Evolutionary conservation across 2,113 vertebrate species (phyloP).

Genomic region (Takifugu bimaculatus): DNA sequence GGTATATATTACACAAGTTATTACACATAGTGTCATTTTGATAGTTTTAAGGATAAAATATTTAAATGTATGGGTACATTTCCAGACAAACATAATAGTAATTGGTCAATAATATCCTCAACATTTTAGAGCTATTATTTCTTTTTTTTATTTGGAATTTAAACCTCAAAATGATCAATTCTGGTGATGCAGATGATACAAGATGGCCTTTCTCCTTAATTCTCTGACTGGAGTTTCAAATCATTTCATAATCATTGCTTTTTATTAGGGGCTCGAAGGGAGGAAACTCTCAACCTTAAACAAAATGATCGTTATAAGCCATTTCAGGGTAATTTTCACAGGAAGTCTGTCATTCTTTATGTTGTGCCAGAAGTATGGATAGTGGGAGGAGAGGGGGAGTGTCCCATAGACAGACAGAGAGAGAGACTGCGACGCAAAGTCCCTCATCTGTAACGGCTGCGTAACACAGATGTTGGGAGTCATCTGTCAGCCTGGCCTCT

Average conservation of each 20-base stretch:
- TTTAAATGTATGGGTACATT: no score
- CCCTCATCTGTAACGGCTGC: slow-evolving; percentile 94
- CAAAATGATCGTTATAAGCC: slow-evolving; percentile 60
- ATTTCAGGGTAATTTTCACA: slow-evolving; percentile 75
- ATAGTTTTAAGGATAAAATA: no score
- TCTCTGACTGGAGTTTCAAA: slow-evolving; percentile 30
- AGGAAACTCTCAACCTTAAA: slow-evolving; percentile 54
- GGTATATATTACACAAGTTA: not conserved
- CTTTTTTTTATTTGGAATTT: no score
- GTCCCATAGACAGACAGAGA: slow-evolving; percentile 60
- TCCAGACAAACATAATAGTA: no score
- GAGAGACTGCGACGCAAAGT: slow-evolving; percentile 82
- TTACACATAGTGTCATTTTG: not conserved
- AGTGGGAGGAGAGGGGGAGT: slow-evolving; percentile 69
- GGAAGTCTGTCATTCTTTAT: slow-evolving; percentile 58
- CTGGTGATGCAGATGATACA: no score
- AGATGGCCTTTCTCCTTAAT: not conserved
- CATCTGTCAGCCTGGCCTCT: slow-evolving; percentile 99
- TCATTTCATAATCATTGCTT: slow-evolving; percentile 59
- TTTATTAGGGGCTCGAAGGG: slow-evolving; percentile 45
- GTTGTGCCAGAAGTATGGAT: slow-evolving; percentile 42
- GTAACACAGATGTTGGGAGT: slow-evolving; percentile 99
- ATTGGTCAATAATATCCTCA: no score
- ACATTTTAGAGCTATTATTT: no score
- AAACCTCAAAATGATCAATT: no score